phyloP scores from a whole-genome alignment of 2,797 vertebrate genomes.

The Cephalopachus bancanus region DNA sequence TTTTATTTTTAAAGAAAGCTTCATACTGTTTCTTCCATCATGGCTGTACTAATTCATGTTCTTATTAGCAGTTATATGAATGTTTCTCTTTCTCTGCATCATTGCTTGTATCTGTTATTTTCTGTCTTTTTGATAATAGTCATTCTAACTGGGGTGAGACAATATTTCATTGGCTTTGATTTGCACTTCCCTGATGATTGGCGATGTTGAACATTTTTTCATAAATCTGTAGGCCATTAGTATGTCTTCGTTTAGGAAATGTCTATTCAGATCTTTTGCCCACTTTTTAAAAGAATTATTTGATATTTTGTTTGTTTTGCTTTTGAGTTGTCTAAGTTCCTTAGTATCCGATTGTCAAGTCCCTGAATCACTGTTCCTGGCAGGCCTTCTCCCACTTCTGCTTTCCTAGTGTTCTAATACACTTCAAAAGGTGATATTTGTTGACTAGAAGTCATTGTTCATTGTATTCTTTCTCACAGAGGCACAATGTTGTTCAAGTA shows the following conservation, averaged over 20 bases:
- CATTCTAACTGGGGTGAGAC: not conserved
- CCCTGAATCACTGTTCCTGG: rapidly evolving
- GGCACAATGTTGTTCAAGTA: not conserved
- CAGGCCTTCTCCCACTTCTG: rapidly evolving
- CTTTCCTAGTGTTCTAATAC: rapidly evolving
- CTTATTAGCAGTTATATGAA: not conserved
- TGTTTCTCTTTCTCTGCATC: not conserved
- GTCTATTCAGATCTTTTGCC: not conserved
- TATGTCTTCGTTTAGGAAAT: not conserved
- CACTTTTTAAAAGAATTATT: not conserved
- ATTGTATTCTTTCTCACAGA: not conserved
- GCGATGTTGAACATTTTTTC: not conserved
- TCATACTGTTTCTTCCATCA: not conserved
- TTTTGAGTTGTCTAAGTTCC: not conserved
- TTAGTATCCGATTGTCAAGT: not conserved
- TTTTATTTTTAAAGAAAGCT: not conserved
- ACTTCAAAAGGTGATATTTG: not conserved
- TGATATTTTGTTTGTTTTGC: not conserved
- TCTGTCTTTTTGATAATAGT: not conserved
- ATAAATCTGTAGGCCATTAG: not conserved
- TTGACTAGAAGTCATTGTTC: not conserved
- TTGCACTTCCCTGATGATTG: not conserved
- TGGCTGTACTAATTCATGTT: not conserved
- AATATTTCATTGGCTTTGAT: not conserved
- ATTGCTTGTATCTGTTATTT: not conserved